These are phyloP conservation scores for Ginglymostoma cirratum DNA, from an alignment of 2,113 vertebrate species.

Conservation along the genomic window DNA sequence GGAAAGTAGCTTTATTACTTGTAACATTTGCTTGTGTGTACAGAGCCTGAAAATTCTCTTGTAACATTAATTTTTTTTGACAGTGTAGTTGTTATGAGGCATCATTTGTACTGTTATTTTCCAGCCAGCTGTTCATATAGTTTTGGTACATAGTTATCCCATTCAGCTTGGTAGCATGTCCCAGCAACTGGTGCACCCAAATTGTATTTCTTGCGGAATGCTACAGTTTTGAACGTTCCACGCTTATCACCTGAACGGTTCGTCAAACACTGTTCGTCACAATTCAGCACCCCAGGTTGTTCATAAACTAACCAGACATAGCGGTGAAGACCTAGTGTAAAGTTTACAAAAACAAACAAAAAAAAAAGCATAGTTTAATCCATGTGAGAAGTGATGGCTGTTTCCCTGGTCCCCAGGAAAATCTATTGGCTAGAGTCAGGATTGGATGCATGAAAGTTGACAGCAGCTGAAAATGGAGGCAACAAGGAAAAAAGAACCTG, in stretches of 20 bases:
- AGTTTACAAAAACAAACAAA: background rate
- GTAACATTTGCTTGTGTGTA: background rate
- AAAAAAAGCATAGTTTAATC: background rate
- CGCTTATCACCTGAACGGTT: conserved; percentile 80
- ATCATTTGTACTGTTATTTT: conserved; percentile 56
- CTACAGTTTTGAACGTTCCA: conserved; percentile 73
- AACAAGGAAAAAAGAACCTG: background rate
- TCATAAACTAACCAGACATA: conserved; percentile 94
- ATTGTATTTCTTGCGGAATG: conserved; percentile 79
- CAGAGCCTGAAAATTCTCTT: background rate
- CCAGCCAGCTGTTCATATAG: conserved; percentile 83
- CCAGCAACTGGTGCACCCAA: conserved; percentile 72
- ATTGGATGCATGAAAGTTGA: too few species aligned
- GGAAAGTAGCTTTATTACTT: background rate
- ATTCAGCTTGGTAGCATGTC: conserved; percentile 87
- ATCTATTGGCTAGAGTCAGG: too few species aligned
- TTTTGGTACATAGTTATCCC: conserved; percentile 90
- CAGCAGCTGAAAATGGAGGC: background rate
- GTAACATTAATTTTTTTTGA: too few species aligned
- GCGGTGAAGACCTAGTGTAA: conserved; percentile 75
- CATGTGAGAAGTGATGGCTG: background rate
- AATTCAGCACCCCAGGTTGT: conserved; percentile 65
- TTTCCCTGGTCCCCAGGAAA: too few species aligned
- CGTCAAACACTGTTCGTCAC: conserved; percentile 67
- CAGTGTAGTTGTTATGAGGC: too few species aligned